Evolutionary conservation across 1,140 invertebrate genomes (phyloP), one percentile per base, ranked within the genome.

Genomic region (Ooceraea biroi): DNA sequence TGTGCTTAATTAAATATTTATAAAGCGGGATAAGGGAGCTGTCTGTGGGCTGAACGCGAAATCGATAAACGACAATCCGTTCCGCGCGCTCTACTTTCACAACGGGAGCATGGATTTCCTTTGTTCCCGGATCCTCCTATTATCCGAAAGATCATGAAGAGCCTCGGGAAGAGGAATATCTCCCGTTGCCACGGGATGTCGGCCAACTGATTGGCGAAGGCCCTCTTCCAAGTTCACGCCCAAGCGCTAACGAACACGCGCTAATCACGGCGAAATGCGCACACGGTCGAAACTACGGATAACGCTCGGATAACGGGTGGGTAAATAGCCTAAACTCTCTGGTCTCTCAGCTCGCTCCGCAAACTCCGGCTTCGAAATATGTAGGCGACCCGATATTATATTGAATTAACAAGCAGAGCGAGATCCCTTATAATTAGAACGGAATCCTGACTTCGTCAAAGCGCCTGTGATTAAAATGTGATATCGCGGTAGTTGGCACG

Each of bases 121-220:
- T 52, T 50, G 57, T 41, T 10, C 17, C 25, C 44, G 57, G 22
- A 82, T 73, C 57, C 48, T 25, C 30, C 46, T 8, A 73, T 73
- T 82, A 73, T 41, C 58, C 14, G 27, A 17, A 63, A 30, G 72
- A 77, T 77, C 36, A 25, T 57, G 30, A 7, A 30, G 12, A 25
- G 14, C 30, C 46, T 22, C n/a, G 22, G 48, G n/a, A 63, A 41
- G 30, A 30, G 41, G 46, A 77, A 66, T 78, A 17, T 84, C 74
- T 71, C 22, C 73, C 55, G 30, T 27, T 36, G 17, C 30, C 1
- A 63, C 60, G n/a, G 30, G 22, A 73, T 88, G 86, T 88, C 86
- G 88, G 48, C 83, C 76, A 85, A 90, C 80, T 71, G 86, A 92
- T 91, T 89, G 89, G 82, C 83, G 80, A 89, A 89, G 88, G 86